These are phyloP conservation scores for Haliclona indistincta DNA, from an alignment of 37 sponge, comb jelly and placozoan species.

Conservation along the genomic window DNA sequence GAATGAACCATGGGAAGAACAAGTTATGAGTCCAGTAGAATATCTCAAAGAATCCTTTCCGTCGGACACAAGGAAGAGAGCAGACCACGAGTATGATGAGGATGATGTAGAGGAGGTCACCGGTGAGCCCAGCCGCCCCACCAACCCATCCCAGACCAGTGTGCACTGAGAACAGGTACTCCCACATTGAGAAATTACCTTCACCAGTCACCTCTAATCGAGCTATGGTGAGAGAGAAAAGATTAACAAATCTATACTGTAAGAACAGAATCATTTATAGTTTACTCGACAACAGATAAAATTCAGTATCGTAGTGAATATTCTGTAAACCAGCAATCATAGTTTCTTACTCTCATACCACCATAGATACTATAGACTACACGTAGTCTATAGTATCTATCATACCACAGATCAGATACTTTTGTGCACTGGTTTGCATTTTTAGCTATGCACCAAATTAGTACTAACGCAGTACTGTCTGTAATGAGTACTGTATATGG, in stretches of 20 bases:
- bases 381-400: constrained; percentile 1
- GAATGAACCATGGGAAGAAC: constrained; percentile 60
- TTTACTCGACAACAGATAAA: too few species aligned
- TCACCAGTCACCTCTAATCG: too few species aligned
- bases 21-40: constrained; percentile 88
- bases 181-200: constrained; percentile 23
- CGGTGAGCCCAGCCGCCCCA: constrained; percentile 69
- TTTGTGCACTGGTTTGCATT: background rate
- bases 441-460: background rate
- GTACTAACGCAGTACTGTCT: background rate
- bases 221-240: too few species aligned
- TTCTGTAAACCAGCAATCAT: too few species aligned
- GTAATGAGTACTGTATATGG: too few species aligned
- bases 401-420: background rate
- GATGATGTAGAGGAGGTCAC: constrained; percentile 56
- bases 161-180: constrained; percentile 49
- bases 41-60: constrained; percentile 82
- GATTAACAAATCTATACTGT: too few species aligned
- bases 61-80: constrained; percentile 70
- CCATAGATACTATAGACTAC: too few species aligned
- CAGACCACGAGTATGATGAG: constrained; percentile 61
- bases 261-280: too few species aligned
- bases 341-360: too few species aligned
- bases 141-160: constrained; percentile 71
- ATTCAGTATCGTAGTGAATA: too few species aligned